Evolutionary conservation across 1,140 invertebrate species (phyloP).

Genomic region (Polyergus mexicanus): DNA sequence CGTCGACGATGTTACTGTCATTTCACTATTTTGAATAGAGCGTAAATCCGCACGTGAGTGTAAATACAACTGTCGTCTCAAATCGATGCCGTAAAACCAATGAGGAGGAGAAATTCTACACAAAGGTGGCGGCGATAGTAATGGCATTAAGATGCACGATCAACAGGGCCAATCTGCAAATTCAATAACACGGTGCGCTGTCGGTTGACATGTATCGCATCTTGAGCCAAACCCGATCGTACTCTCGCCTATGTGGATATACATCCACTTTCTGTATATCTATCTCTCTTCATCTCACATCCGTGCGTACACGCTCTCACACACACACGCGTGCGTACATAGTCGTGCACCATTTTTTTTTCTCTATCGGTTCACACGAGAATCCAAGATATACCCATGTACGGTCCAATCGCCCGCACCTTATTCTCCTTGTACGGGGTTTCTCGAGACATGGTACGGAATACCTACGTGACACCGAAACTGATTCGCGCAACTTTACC

Average conservation of each 20-base stretch:
- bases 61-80: slow-evolving; percentile 71
- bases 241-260: neutral
- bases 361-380: neutral
- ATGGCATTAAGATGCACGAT: slow-evolving; percentile 83
- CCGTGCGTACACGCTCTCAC: neutral
- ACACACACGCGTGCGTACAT: neutral
- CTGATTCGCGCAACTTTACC: slow-evolving; percentile 76
- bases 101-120: slow-evolving; percentile 64
- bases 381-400: slow-evolving; percentile 2
- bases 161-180: slow-evolving; percentile 82
- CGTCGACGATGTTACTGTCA: neutral
- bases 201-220: slow-evolving; percentile 81
- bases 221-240: slow-evolving; percentile 66
- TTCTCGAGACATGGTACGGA: slow-evolving; percentile 71
- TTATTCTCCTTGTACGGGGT: slow-evolving; percentile 51
- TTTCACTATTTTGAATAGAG: neutral
- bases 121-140: slow-evolving; percentile 77
- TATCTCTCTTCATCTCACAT: slow-evolving; percentile 46
- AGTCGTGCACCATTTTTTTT: neutral
- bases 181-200: slow-evolving; percentile 80
- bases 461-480: slow-evolving; percentile 78
- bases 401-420: slow-evolving; percentile 13
- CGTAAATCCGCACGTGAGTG: slow-evolving; percentile 55
- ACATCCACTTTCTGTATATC: slow-evolving; percentile 8
- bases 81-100: slow-evolving; percentile 54